Percentiles rank a stretch among this genome's conserved stretches.
Conservation (phyloP, 1,140 invertebrate species). For the Aplysia californica region DNA sequence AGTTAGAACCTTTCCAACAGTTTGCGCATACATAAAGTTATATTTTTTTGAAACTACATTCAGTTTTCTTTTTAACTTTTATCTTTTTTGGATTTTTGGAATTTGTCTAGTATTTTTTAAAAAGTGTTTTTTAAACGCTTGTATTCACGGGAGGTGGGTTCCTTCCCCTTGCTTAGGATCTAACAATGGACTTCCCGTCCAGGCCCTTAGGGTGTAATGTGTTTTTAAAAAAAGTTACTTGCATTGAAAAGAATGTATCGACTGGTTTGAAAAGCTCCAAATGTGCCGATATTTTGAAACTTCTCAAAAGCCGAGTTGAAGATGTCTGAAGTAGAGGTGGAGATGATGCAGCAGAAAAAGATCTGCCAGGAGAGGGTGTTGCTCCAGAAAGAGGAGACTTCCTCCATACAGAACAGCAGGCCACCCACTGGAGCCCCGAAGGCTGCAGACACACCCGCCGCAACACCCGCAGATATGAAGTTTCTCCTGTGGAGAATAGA, state of each 20-base stretch:
- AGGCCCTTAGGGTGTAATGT: too few relatives aligned
- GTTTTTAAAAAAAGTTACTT: conserved; percentile 26
- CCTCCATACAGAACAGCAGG: conserved; percentile 96
- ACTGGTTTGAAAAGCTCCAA: conserved; percentile 66
- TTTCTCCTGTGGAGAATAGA: conserved; percentile 80
- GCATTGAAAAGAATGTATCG: conserved; percentile 65
- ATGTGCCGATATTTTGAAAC: conserved; percentile 63
- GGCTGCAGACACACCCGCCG: conserved; percentile 93
- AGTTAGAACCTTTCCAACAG: too few relatives aligned
- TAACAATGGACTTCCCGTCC: too few relatives aligned
- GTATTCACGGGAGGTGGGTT: too few relatives aligned
- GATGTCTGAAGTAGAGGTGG: conserved; percentile 68
- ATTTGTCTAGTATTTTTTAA: too few relatives aligned
- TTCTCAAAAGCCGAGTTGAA: conserved; percentile 67
- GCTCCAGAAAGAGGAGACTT: conserved; percentile 73
- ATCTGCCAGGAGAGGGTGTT: conserved; percentile 68
- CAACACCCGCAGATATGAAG: conserved; percentile 97
- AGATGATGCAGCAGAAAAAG: conserved; percentile 70
- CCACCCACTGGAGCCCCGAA: conserved; percentile 98
- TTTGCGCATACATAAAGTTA: too few relatives aligned
- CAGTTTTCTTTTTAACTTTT: too few relatives aligned
- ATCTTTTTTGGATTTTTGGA: too few relatives aligned
- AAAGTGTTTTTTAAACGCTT: too few relatives aligned
- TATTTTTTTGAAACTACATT: too few relatives aligned
- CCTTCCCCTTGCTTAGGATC: too few relatives aligned